A percentile compares a stretch with the other conserved stretches of the same genome.
These are phyloP conservation scores for Typhlichthys eigenmanni DNA, from an alignment of 2,797 vertebrate genomes.

Conservation along the genomic window DNA sequence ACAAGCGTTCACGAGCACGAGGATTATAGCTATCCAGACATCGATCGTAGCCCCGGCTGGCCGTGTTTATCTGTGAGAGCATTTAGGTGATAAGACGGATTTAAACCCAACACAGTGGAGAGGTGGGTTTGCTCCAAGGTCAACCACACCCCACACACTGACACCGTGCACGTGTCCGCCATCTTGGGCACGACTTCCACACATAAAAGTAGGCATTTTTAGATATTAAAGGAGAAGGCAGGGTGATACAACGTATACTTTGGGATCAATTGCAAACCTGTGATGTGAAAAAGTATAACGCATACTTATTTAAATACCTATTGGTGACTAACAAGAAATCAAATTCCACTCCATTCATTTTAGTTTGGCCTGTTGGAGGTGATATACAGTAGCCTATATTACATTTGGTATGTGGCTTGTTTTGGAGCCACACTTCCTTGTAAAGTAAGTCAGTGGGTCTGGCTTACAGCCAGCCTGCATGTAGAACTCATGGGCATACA, in stretches of 20 bases:
- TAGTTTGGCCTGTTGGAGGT: background rate
- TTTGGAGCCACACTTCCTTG: background rate
- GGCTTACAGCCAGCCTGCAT: background rate
- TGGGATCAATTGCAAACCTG: too few relatives aligned
- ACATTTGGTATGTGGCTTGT: background rate
- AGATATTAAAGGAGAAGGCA: too few relatives aligned
- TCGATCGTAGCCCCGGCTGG: conserved; percentile 1
- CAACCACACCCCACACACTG: background rate
- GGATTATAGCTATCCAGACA: conserved; percentile 5
- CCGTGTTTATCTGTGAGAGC: conserved; percentile 3
- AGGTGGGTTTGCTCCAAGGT: background rate
- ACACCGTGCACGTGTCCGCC: too few relatives aligned
- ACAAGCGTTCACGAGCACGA: conserved; percentile 11
- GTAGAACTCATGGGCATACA: background rate
- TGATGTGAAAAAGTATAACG: too few relatives aligned
- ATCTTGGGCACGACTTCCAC: too few relatives aligned
- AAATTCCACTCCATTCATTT: background rate
- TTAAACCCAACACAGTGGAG: background rate
- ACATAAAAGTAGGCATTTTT: too few relatives aligned
- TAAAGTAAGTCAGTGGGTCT: background rate
- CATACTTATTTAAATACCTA: too few relatives aligned
- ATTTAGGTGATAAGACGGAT: background rate
- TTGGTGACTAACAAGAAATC: background rate
- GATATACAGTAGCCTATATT: background rate
- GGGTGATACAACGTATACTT: too few relatives aligned